A percentile compares a stretch with the other conserved stretches of the same genome.
Evolutionary conservation across 2,888 invertebrate genomes (phyloP).

Genomic region (Choreutis nemorana): DNA sequence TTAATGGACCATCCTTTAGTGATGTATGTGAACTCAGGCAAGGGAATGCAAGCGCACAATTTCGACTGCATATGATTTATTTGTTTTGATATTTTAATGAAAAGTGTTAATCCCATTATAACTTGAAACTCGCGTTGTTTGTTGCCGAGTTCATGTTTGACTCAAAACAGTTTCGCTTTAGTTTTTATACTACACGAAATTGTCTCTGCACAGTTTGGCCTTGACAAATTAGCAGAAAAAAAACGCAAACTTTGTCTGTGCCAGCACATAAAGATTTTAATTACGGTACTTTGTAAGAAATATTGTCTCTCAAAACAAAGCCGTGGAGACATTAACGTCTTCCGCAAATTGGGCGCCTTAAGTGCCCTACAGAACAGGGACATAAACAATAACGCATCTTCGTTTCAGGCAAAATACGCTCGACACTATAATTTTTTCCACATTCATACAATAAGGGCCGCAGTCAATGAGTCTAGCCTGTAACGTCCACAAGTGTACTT

Average conservation of each 20-base stretch:
- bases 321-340: conserved; percentile 43
- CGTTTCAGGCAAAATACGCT: conserved; percentile 58
- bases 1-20: conserved; percentile 57
- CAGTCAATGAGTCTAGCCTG: conserved; percentile 67
- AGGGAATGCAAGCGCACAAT: conserved; percentile 57
- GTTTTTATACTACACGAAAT: no score
- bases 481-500: conserved; percentile 53
- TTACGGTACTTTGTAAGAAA: conserved; percentile 48
- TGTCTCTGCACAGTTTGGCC: no score
- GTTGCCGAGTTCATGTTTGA: conserved; percentile 6
- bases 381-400: conserved; percentile 58
- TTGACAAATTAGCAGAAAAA: no score
- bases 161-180: no score
- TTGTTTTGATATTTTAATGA: conserved; percentile 34
- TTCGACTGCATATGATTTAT: conserved; percentile 58
- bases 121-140: conserved; percentile 14
- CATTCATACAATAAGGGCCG: conserved; percentile 66
- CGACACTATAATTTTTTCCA: conserved; percentile 63
- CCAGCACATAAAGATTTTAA: conserved; percentile 47
- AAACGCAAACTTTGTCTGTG: conserved; percentile 1
- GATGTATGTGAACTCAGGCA: conserved; percentile 66
- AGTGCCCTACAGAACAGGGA: conserved; percentile 40
- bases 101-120: conserved; percentile 29
- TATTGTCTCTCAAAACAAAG: conserved; percentile 50
- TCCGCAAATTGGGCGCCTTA: conserved; percentile 54